Percentiles rank a stretch among this genome's conserved stretches.
phyloP scores from a whole-genome alignment of 2,888 invertebrate genomes.

The Lysandra bellargus region DNA sequence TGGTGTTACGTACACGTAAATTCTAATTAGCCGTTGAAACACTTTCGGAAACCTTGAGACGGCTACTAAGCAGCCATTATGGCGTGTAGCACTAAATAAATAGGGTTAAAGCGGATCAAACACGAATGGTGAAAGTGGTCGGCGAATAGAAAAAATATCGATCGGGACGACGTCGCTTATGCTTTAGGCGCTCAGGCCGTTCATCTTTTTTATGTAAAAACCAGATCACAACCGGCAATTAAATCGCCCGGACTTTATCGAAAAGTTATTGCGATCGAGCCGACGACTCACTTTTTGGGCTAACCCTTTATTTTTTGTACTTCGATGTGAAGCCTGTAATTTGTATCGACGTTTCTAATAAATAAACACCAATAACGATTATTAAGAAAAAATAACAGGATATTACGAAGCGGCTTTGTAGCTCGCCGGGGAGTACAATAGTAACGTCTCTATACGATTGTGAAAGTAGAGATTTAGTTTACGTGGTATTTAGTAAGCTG shows the following conservation, averaged over 20 bases:
- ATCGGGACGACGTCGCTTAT: conserved; percentile 68
- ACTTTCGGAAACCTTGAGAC: conserved; percentile 12
- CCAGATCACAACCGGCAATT: conserved; percentile 80
- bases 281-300: conserved; percentile 79
- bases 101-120: conserved; percentile 55
- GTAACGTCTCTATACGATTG: conserved; percentile 75
- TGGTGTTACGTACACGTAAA: conserved; percentile 1
- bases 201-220: conserved; percentile 80
- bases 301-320: conserved; percentile 77
- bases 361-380: conserved; percentile 81
- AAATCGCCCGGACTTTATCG: conserved; percentile 79
- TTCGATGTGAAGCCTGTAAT: conserved; percentile 78
- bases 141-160: conserved; percentile 67
- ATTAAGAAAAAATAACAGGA: conserved; percentile 80
- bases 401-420: conserved; percentile 70
- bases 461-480: conserved; percentile 73
- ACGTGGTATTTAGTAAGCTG: not conserved
- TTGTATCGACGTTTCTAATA: conserved; percentile 76
- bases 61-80: conserved; percentile 35
- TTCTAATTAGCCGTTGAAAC: conserved; percentile 4
- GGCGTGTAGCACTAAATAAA: conserved; percentile 61
- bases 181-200: conserved; percentile 72
- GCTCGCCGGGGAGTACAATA: conserved; percentile 67
- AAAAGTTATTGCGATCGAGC: conserved; percentile 79
- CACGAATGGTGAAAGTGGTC: conserved; percentile 73